These are phyloP conservation scores for Synergus itoensis DNA, from an alignment of 2,888 invertebrate species.

Conservation along the genomic window DNA sequence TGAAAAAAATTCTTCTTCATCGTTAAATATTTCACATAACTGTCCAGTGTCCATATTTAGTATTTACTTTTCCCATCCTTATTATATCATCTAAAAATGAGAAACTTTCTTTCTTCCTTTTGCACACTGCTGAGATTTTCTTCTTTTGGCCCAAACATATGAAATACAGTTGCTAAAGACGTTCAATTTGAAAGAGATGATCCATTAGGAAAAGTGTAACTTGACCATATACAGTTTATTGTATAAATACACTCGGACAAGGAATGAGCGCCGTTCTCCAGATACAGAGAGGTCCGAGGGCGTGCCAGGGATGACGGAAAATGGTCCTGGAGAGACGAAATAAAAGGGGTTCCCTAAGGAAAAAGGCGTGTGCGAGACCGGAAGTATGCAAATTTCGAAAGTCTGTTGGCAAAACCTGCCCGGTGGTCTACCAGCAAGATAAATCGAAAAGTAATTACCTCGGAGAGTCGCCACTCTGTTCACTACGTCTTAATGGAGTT, in stretches of 20 bases:
- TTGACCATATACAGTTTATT: constrained; percentile 26
- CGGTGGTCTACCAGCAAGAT: constrained; percentile 71
- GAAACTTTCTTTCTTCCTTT: neutral
- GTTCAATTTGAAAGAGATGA: constrained; percentile 8
- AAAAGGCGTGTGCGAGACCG: constrained; percentile 55
- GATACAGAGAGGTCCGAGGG: constrained; percentile 45
- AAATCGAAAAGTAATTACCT: constrained; percentile 71
- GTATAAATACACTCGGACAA: constrained; percentile 12
- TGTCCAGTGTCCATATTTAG: neutral
- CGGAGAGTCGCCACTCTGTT: constrained; percentile 35
- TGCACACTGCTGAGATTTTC: neutral
- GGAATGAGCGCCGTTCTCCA: constrained; percentile 29
- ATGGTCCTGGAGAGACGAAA: constrained; percentile 36
- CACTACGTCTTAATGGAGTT: constrained; percentile 46
- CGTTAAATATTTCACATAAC: neutral
- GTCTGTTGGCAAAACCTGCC: constrained; percentile 70
- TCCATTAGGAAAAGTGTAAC: neutral
- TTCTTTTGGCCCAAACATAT: neutral
- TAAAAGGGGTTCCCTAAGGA: constrained; percentile 25
- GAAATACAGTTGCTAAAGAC: neutral
- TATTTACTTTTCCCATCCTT: neutral
- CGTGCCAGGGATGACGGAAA: constrained; percentile 33
- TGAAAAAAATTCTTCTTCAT: neutral
- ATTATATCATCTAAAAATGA: neutral
- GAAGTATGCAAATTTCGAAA: constrained; percentile 69